phyloP scores from a whole-genome alignment of 2,797 vertebrate genomes.

The Decapterus maruadsi region DNA sequence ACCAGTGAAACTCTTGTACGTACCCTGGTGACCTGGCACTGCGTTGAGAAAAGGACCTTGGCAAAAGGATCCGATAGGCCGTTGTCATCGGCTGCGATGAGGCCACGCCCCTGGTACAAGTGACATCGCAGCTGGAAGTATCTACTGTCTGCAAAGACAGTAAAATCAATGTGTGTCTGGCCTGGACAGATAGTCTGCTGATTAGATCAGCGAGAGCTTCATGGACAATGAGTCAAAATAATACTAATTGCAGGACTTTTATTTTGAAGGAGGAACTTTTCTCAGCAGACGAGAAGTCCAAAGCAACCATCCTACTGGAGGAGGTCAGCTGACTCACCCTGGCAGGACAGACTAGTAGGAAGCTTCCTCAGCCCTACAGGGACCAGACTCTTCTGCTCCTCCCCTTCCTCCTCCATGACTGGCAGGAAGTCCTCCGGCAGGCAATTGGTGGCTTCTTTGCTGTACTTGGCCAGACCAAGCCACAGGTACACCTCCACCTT shows the following conservation, averaged over 20 bases:
- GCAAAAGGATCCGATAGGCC: slow-evolving; percentile 94
- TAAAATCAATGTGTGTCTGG: background rate
- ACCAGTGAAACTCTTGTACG: background rate
- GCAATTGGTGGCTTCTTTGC: slow-evolving; percentile 86
- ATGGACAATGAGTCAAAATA: background rate
- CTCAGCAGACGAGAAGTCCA: background rate
- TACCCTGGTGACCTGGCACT: slow-evolving; percentile 92
- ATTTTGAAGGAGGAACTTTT: background rate
- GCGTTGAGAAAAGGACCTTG: slow-evolving; percentile 91
- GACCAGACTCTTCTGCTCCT: slow-evolving; percentile 27
- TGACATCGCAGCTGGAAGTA: slow-evolving; percentile 96
- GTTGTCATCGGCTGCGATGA: slow-evolving; percentile 92
- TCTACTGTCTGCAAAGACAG: slow-evolving; percentile 82
- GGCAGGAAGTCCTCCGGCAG: slow-evolving; percentile 90
- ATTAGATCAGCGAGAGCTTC: background rate
- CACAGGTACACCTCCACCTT: slow-evolving; percentile 95
- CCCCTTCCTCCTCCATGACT: slow-evolving; percentile 78
- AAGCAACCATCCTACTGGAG: background rate
- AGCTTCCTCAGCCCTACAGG: slow-evolving; percentile 72
- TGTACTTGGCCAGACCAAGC: slow-evolving; percentile 91
- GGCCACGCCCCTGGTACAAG: slow-evolving; percentile 93
- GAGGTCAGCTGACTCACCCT: slow-evolving; percentile 84
- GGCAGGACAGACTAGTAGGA: slow-evolving; percentile 85
- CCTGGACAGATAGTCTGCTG: background rate
- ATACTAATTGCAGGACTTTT: slow-evolving; percentile 6